Base-by-base conservation (phyloP, 2,888 invertebrate genomes). In the Phyto melanocephala region DNA sequence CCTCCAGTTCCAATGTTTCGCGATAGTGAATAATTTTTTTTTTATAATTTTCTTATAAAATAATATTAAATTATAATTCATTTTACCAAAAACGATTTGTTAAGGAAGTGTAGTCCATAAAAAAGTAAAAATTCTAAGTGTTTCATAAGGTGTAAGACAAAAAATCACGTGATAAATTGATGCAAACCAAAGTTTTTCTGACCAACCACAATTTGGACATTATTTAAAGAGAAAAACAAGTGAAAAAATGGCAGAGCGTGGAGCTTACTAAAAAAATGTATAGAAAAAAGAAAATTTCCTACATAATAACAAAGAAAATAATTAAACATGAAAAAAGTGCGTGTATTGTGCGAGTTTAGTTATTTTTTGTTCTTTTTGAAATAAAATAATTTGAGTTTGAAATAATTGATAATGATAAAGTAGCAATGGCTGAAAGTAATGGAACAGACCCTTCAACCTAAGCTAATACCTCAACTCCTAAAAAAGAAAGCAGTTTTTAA, bases 11-110 rank as follows among this genome's bases (percentile, higher is more conserved):
- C 20, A 60, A 33, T 56, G 17, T 77, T 60, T 72, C 67, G 77
- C 67, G 47, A 71, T 76, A 67, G 54, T 68, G 58, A 62, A 54
- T 63, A 60, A 40, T 67, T 37, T 65, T 24, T n/a, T n/a, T 70
- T 78, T 75, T 50, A 50, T 56, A 78, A 24, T 74, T 78, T 74
- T 74, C 37, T 45, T 47, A 58, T 24, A 63, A 70, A 63, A 63
- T 63, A 56, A 45, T 40, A 50, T 35, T 17, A 75, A 17, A 33
- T 56, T 15, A 22, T 40, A 24, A 28, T 5, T 28, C 28, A 5
- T 54, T 67, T 77, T 47, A 47, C 10, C 0, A 20, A 67, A 63
- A 54, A 22, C 35, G 11, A 11, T 60, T 13, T 17, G 2, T 15
- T 62, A 20, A 60, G 52, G 17, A 37, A 33, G 8, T n/a, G 13